Evolutionary conservation across 1,140 invertebrate genomes (phyloP).

Genomic region (Neotoxoptera formosana): DNA sequence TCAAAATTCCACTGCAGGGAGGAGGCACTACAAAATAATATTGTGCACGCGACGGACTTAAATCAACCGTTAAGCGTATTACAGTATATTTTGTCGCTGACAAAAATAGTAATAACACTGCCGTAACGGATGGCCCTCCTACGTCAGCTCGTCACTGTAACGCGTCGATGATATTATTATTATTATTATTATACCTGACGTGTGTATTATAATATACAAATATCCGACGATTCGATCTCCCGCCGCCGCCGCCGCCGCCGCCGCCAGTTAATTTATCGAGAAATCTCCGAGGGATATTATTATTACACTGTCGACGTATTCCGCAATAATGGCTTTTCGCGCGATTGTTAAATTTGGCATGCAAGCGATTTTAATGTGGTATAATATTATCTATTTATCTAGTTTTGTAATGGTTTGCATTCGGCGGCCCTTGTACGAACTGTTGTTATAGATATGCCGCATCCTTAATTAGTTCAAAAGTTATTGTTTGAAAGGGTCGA

Average conservation of each 20-base stretch:
- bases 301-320: background rate
- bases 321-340: background rate
- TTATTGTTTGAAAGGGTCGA: background rate
- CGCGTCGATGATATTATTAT: background rate
- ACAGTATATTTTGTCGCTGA: background rate
- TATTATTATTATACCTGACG: no score
- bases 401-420: background rate
- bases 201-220: background rate
- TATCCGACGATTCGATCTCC: background rate
- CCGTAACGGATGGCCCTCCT: background rate
- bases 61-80: background rate
- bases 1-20: background rate
- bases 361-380: background rate
- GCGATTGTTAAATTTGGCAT: background rate
- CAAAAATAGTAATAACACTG: background rate
- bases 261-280: background rate
- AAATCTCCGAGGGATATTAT: background rate
- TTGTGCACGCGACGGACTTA: background rate
- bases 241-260: no score
- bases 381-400: no score
- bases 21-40: background rate
- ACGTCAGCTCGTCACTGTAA: background rate
- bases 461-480: conserved; percentile 27
- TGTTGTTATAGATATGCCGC: background rate
- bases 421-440: background rate